Conservation (phyloP, 2,888 invertebrate species). For the Seladonia tumulorum region DNA sequence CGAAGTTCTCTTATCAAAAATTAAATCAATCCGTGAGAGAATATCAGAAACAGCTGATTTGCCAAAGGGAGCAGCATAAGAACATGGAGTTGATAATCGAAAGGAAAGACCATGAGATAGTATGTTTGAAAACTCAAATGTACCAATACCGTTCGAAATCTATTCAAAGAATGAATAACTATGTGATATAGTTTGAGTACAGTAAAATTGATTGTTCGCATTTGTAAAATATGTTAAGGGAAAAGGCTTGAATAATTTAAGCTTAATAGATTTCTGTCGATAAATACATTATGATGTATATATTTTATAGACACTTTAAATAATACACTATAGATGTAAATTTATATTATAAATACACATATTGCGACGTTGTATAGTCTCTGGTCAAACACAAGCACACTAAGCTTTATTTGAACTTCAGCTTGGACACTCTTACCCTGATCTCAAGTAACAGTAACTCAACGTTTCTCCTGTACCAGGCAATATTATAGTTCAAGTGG, state of each 20-base stretch:
- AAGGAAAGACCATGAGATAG: conserved; percentile 67
- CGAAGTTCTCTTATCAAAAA: conserved; percentile 72
- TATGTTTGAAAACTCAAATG: conserved; percentile 66
- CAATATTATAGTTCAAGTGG: conserved; percentile 91
- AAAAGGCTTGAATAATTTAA: conserved; percentile 12
- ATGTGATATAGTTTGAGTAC: conserved; percentile 1
- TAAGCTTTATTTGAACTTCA: conserved; percentile 71
- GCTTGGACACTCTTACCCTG: conserved; percentile 84
- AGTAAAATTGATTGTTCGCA: conserved; percentile 21
- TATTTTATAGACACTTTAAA: conserved; percentile 11
- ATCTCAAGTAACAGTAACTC: conserved; percentile 87
- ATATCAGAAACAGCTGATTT: conserved; percentile 62
- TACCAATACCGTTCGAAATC: conserved; percentile 35
- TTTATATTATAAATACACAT: conserved; percentile 21
- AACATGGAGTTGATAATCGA: conserved; percentile 56
- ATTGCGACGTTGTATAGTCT: background rate
- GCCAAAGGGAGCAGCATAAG: conserved; percentile 61
- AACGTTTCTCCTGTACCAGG: conserved; percentile 93
- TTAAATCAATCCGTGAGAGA: conserved; percentile 61
- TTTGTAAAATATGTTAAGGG: conserved; percentile 7
- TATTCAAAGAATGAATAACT: background rate
- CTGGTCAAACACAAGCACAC: background rate
- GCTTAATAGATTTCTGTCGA: conserved; percentile 11
- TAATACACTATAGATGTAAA: conserved; percentile 24
- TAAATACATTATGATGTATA: conserved; percentile 16